Conservation (phyloP, 1,140 invertebrate species). For the Amphibalanus amphitrite region DNA sequence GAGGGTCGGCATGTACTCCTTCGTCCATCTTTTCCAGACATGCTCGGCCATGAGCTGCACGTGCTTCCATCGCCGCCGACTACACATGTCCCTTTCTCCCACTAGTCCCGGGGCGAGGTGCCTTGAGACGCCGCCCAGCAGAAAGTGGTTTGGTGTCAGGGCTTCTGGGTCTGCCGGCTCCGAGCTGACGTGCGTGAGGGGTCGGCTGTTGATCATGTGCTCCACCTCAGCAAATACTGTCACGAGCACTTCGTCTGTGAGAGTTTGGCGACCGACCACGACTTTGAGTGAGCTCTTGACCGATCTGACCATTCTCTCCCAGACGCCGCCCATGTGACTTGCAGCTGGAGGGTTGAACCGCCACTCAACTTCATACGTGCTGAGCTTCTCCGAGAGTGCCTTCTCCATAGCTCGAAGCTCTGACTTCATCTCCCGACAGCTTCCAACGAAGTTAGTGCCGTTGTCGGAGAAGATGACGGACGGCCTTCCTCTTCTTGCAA, state of each 20-base stretch:
- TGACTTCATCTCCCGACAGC: no score
- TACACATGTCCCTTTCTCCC: no score
- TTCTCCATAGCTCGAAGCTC: no score
- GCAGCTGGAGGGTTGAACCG: constrained; percentile 16
- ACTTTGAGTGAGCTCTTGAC: constrained; percentile 1
- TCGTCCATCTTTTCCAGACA: no score
- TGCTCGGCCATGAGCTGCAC: no score
- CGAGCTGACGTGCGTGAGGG: constrained; percentile 16
- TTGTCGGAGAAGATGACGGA: no score
- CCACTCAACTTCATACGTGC: constrained; percentile 11
- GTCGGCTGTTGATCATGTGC: constrained; percentile 18
- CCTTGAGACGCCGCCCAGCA: no score
- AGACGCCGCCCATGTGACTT: constrained; percentile 17
- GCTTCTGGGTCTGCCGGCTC: constrained; percentile 15
- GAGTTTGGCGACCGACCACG: constrained; percentile 2
- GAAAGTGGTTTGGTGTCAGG: constrained; percentile 20
- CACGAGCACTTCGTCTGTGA: constrained; percentile 4
- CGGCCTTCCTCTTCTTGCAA: no score
- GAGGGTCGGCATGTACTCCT: no score
- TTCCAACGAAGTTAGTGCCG: no score
- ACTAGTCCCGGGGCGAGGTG: no score
- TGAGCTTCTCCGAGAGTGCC: not conserved
- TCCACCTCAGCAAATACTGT: constrained; percentile 18
- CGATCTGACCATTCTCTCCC: constrained; percentile 12
- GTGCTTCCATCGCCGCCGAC: no score